Percentiles rank a stretch among this genome's conserved stretches.
Evolutionary conservation across 2,888 invertebrate species (phyloP).

Genomic region (Microctonus hyperodae): DNA sequence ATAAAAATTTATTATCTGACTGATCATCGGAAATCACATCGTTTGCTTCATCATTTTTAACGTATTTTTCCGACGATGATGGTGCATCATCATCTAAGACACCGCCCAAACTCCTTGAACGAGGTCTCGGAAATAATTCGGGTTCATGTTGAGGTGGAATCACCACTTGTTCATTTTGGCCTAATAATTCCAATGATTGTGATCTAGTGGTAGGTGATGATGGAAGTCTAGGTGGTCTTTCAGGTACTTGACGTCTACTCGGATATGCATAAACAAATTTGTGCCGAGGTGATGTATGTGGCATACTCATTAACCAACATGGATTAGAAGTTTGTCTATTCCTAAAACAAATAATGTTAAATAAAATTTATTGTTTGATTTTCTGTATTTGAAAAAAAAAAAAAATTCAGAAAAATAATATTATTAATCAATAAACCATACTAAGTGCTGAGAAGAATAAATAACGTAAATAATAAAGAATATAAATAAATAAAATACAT

Average conservation of each 20-base stretch:
- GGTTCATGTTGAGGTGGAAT: conserved; percentile 39
- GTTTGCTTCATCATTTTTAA: conserved; percentile 34
- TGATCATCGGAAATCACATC: neutral
- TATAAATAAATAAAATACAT: too few relatives aligned
- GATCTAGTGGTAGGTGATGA: conserved; percentile 56
- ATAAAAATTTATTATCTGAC: neutral
- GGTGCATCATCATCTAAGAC: conserved; percentile 66
- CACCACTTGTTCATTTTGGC: conserved; percentile 42
- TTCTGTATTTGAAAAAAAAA: too few relatives aligned
- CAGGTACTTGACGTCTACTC: conserved; percentile 58
- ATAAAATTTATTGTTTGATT: too few relatives aligned
- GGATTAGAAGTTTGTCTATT: conserved; percentile 74
- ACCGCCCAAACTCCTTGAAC: conserved; percentile 73
- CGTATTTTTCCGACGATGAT: conserved; percentile 55
- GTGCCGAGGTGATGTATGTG: conserved; percentile 57
- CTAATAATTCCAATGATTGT: conserved; percentile 47
- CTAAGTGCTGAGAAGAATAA: neutral
- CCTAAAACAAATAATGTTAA: conserved; percentile 56
- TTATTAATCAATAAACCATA: neutral
- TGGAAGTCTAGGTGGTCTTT: conserved; percentile 62
- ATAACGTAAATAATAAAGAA: too few relatives aligned
- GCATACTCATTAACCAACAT: conserved; percentile 68
- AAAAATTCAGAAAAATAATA: neutral
- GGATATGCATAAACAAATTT: conserved; percentile 54
- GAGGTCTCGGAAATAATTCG: conserved; percentile 61